Conservation (phyloP, 2,888 invertebrate genomes). For the Nudaria mundana region DNA sequence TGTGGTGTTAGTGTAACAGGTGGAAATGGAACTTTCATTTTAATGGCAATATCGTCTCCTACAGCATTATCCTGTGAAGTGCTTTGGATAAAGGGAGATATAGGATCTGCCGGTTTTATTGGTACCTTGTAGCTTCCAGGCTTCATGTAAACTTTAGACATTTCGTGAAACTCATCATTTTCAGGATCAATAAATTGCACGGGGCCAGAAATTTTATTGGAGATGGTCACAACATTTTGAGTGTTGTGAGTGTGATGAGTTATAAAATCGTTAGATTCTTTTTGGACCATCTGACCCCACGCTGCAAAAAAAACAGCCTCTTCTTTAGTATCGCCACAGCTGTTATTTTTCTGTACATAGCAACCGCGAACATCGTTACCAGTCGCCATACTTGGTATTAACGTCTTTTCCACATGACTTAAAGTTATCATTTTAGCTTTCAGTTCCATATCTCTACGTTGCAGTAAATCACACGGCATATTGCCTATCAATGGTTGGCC, state of each 20-base stretch:
- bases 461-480: constrained; percentile 62
- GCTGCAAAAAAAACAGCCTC: constrained; percentile 78
- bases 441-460: constrained; percentile 69
- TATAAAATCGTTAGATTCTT: constrained; percentile 76
- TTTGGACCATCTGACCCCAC: constrained; percentile 80
- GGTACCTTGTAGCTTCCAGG: constrained; percentile 87
- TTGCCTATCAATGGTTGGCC: constrained; percentile 60
- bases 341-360: constrained; percentile 72
- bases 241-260: constrained; percentile 74
- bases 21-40: constrained; percentile 61
- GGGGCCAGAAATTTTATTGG: constrained; percentile 77
- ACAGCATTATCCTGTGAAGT: constrained; percentile 52
- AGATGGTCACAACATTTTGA: constrained; percentile 71
- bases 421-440: constrained; percentile 77
- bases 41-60: constrained; percentile 54
- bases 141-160: constrained; percentile 85
- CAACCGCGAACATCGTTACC: constrained; percentile 62
- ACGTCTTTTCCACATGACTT: constrained; percentile 71
- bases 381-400: constrained; percentile 71
- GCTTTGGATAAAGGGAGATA: constrained; percentile 53
- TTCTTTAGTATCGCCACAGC: constrained; percentile 76
- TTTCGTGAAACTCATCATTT: constrained; percentile 77
- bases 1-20: constrained; percentile 69
- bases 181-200: constrained; percentile 73
- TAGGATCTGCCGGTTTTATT: constrained; percentile 78